phyloP scores from a whole-genome alignment of 92 coral and sea anemone genomes.

The Paragorgia papillata region DNA sequence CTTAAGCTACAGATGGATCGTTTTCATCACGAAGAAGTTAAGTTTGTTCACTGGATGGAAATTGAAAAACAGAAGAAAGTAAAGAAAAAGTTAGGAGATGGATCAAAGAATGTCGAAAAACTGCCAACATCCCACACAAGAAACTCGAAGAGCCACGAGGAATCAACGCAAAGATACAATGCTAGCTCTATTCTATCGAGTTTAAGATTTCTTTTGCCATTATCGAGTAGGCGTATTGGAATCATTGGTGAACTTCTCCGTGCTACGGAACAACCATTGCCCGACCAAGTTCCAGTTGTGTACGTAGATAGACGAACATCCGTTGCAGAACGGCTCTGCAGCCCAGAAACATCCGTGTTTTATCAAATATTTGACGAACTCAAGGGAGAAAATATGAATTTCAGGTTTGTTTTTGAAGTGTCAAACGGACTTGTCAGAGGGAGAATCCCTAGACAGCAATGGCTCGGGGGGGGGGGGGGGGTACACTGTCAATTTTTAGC shows the following conservation, averaged over 20 bases:
- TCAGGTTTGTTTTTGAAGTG: constrained; percentile 82
- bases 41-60: not conserved
- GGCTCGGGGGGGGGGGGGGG: no score
- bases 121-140: not conserved
- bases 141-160: not conserved
- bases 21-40: constrained; percentile 6
- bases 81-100: not conserved
- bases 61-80: not conserved
- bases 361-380: constrained; percentile 80
- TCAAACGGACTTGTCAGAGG: no score
- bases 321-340: constrained; percentile 65
- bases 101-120: not conserved
- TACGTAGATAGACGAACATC: constrained; percentile 83
- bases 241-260: constrained; percentile 79
- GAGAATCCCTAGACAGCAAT: no score
- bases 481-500: no score
- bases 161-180: constrained; percentile 14
- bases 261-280: constrained; percentile 79
- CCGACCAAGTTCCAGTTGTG: constrained; percentile 89
- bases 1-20: constrained; percentile 6
- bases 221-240: constrained; percentile 91
- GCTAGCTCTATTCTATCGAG: constrained; percentile 22
- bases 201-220: constrained; percentile 83
- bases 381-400: constrained; percentile 76
- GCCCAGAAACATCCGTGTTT: constrained; percentile 68